These are phyloP conservation scores for Erynnis tages DNA, from an alignment of 2,888 invertebrate genomes.

Conservation along the genomic window DNA sequence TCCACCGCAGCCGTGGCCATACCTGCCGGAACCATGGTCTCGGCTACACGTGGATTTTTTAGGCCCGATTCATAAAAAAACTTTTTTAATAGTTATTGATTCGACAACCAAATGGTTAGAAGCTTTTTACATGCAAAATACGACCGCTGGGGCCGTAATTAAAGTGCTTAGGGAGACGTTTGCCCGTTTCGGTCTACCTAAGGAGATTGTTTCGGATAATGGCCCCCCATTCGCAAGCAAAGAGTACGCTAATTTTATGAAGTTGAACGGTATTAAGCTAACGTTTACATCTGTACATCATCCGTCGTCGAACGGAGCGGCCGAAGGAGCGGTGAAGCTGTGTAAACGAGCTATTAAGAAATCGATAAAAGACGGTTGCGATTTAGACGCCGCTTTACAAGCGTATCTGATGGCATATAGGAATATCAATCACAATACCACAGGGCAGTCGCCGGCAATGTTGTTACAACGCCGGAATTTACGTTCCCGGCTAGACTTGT, in stretches of 20 bases:
- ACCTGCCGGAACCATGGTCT: conserved; percentile 29
- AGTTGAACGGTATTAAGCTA: conserved; percentile 17
- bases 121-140: conserved; percentile 28
- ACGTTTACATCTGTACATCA: conserved; percentile 14
- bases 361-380: neutral
- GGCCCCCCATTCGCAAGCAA: conserved; percentile 29
- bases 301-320: conserved; percentile 4
- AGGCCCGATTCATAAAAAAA: conserved; percentile 26
- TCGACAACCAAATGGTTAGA: conserved; percentile 36
- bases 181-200: conserved; percentile 29
- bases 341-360: conserved; percentile 6
- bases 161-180: conserved; percentile 26
- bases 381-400: neutral
- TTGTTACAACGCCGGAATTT: neutral
- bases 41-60: conserved; percentile 36
- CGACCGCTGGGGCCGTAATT: conserved; percentile 24
- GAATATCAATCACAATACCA: neutral
- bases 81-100: conserved; percentile 29
- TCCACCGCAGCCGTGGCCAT: conserved; percentile 34
- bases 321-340: neutral
- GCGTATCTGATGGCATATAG: conserved; percentile 2
- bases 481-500: neutral
- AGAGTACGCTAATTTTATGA: conserved; percentile 26
- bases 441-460: neutral
- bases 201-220: conserved; percentile 29